Percentiles rank a stretch among this genome's conserved stretches.
These are phyloP conservation scores for Dendrocincla tyrannina DNA, from an alignment of 2,797 vertebrate species.

Conservation along the genomic window DNA sequence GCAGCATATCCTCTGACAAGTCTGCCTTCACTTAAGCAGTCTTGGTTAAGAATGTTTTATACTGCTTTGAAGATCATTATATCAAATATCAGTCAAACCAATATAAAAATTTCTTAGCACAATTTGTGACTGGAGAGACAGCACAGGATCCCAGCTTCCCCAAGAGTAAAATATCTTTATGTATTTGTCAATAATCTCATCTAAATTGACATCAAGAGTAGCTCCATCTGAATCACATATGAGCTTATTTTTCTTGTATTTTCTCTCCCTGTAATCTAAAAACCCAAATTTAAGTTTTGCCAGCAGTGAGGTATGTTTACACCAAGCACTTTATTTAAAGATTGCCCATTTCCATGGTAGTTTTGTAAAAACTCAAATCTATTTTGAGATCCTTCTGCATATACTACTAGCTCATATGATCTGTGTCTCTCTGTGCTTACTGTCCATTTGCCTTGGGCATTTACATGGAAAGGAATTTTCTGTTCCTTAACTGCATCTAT, in stretches of 20 bases:
- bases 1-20: not conserved
- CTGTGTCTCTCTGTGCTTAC: not conserved
- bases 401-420: not conserved
- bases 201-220: slow-evolving; percentile 6
- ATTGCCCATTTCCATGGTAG: not conserved
- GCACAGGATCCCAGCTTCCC: slow-evolving; percentile 24
- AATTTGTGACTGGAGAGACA: slow-evolving; percentile 29
- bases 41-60: slow-evolving; percentile 29
- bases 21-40: not conserved
- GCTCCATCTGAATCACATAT: not conserved
- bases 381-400: not conserved
- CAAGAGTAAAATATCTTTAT: slow-evolving; percentile 49
- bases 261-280: not conserved
- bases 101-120: slow-evolving; percentile 34
- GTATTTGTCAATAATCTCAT: slow-evolving; percentile 15
- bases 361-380: not conserved
- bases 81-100: slow-evolving; percentile 61
- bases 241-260: not conserved
- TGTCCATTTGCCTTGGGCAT: not conserved
- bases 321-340: not conserved
- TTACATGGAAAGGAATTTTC: not conserved
- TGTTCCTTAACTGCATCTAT: not conserved
- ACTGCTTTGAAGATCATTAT: slow-evolving; percentile 46
- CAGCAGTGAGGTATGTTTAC: not conserved
- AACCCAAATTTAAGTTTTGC: not conserved